These are phyloP conservation scores for Embidobia sp. DNA, from an alignment of 2,888 invertebrate species.

Conservation along the genomic window DNA sequence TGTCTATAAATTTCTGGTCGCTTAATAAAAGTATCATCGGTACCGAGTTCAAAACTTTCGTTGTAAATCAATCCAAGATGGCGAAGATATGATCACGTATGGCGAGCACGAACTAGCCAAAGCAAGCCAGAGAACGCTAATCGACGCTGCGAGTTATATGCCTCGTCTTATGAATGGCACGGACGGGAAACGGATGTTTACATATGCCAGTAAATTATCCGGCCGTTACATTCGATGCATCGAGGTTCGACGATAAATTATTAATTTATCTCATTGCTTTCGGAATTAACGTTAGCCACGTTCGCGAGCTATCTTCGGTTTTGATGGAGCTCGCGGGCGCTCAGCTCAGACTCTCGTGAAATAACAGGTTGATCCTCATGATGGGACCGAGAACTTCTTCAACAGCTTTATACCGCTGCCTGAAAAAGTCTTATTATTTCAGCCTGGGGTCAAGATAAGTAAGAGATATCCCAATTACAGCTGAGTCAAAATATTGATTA, in stretches of 20 bases:
- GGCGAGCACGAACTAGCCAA: slow-evolving; percentile 43
- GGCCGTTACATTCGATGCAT: slow-evolving; percentile 68
- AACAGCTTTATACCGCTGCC: too few species aligned
- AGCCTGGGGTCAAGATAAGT: too few species aligned
- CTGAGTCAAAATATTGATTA: too few species aligned
- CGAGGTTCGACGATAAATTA: slow-evolving; percentile 72
- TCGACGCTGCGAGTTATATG: slow-evolving; percentile 74
- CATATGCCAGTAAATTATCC: slow-evolving; percentile 75
- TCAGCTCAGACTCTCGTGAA: too few species aligned
- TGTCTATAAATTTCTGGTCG: slow-evolving; percentile 74
- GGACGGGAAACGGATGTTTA: slow-evolving; percentile 73
- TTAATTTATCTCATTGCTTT: slow-evolving; percentile 71
- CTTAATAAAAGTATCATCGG: slow-evolving; percentile 74
- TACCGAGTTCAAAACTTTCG: slow-evolving; percentile 68
- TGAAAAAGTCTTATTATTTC: too few species aligned
- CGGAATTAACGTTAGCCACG: slow-evolving; percentile 41
- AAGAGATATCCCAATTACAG: too few species aligned
- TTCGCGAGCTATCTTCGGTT: slow-evolving; percentile 1
- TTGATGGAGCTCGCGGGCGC: too few species aligned
- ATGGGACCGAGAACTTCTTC: too few species aligned
- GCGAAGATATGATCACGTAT: slow-evolving; percentile 73
- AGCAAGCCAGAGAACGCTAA: slow-evolving; percentile 67
- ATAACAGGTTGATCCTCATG: too few species aligned
- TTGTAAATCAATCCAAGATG: slow-evolving; percentile 78
- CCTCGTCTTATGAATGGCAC: slow-evolving; percentile 70